Evolutionary conservation across 2,888 invertebrate species (phyloP), one percentile per base, ranked within the genome.

Genomic region (Leptinotarsa juncta): DNA sequence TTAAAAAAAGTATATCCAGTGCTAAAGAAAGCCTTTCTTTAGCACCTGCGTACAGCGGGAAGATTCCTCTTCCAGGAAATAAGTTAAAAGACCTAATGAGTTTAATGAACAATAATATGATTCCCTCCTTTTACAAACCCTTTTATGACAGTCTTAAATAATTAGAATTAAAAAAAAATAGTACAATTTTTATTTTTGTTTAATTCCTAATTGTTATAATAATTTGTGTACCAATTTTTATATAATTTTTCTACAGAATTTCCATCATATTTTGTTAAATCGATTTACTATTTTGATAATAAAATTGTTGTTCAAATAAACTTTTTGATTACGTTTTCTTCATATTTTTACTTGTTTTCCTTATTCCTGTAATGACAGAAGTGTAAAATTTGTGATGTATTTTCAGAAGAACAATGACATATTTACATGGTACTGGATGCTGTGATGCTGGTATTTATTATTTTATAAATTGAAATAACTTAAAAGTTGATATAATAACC

Each of bases 1-100:
- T 71, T 74, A 71, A 57, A 66, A 67, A n/a, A 49, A 76, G 62
- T 26, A 74, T 66, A 71, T 74, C 71, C 42, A 53, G 60, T n/a
- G 50, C 32, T 23, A 65, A 62, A 51, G 23, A 70, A 26, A 26
- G 26, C 26, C 26, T 26, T 26, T 26, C 26, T 26, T 26, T 26
- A 26, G 5, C 26, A 26, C 26, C 26, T 10, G 15, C 32, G 18
- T 70, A 77, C 48, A 32, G 1, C 4, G 67, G 32, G 14, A 66
- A 51, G 26, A 42, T 74, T 26, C 18, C n/a, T n/a, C 3, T 77
- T 18, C 16, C 74, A 2, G 70, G 74, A n/a, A 77, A 74, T 26
- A 77, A 77, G 65, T 67, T 50, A 71, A 65, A 51, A 20, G 72
- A 71, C 62, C 18, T 76, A 14, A 65, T 57, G n/a, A 71, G 26